Evolutionary conservation across 2,113 vertebrate genomes (phyloP), one percentile per base, ranked within the genome.

Genomic region (Eupsittula cactorum): DNA sequence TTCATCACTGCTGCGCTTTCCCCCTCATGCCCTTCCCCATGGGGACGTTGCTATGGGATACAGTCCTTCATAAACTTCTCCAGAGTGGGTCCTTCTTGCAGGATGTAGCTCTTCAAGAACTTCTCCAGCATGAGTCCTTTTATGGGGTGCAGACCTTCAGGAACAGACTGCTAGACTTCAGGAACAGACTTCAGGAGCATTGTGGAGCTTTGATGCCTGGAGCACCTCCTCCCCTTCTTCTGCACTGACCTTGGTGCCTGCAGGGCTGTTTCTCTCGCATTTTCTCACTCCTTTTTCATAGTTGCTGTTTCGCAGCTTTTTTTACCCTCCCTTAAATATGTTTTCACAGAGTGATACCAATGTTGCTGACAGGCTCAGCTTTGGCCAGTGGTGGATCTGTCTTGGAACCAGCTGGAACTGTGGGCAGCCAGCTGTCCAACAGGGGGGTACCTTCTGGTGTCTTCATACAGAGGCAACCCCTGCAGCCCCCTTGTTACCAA

Each of bases 121-220:
- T 52, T 35, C 52, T 65, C 5, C 33, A 47, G 39, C 4, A 2
- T 8, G 11, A 2, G 5, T 47, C 23, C 31, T 57, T 52, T 17
- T 7, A 17, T 0, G 6, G 16, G 1, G 0, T 50, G 3, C 10
- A 55, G 41, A 20, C 8, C 8, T 68, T 59, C 47, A 69, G 53
- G 29, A 59, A 15, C 7, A 3, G 16, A 47, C 9, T 49, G 18
- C 13, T 42, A 25, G 49, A 27, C 7, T 67, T 57, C 46, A 63
- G 59, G 31, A 57, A 14, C 7, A 2, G 16, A 52, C 9, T 42
- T 44, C 12, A 20, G 29, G 16, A 55, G 13, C 17, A 20, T 7
- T 0, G 0, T 25, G 4, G 2, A 25, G 21, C 68, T 80, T 21
- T 0, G 2, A 13, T 2, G 8, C 14, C 39, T 71, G 33, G 3